Base-by-base conservation (phyloP, 2,797 vertebrate genomes). In the Catharus ustulatus region DNA sequence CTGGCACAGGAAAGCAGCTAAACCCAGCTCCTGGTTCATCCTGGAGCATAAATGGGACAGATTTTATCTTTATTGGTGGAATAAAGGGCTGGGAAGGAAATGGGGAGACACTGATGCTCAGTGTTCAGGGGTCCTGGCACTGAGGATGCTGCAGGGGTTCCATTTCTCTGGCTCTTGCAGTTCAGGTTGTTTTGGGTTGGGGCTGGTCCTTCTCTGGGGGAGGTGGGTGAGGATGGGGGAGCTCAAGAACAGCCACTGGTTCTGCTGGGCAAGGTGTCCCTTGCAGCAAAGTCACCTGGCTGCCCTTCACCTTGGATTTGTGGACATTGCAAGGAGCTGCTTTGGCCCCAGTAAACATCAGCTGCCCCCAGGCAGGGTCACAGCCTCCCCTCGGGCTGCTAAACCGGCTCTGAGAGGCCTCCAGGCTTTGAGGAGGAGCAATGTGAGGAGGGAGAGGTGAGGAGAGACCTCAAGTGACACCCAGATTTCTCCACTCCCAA, bases 71-170 rank as follows among this genome's bases (percentile, higher is more conserved):
- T 23, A 15, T 7, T 3, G 8, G 38, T 63, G 20, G 15, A 51
- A 54, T 13, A 3, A 55, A 61, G 15, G 4, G 10, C 30, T 46
- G 61, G 10, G 42, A 15, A n/a, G 27, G 69, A 14, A 27, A 2
- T 0, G 12, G 6, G 34, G 0, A 6, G 11, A 6, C 23, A 5
- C 0, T 9, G 9, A 1, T 4, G 48, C 20, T 74, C 18, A 0
- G n/a, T 1, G 45, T 24, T 52, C 10, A 2, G 12, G 32, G 20
- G 36, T 51, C 8, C 32, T 24, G 73, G 46, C 8, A 4, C 5
- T 1, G 10, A 20, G 34, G 15, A 6, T 10, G 69, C 42, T 40
- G 20, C 48, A 2, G 24, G 34, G 21, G 14, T 6, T 20, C 26
- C 1, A 0, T 51, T 48, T 27, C 27, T 55, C 16, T 4, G 51